Evolutionary conservation across 1,140 invertebrate genomes (phyloP), one percentile per base, ranked within the genome.

Genomic region (Camponotus pennsylvanicus): DNA sequence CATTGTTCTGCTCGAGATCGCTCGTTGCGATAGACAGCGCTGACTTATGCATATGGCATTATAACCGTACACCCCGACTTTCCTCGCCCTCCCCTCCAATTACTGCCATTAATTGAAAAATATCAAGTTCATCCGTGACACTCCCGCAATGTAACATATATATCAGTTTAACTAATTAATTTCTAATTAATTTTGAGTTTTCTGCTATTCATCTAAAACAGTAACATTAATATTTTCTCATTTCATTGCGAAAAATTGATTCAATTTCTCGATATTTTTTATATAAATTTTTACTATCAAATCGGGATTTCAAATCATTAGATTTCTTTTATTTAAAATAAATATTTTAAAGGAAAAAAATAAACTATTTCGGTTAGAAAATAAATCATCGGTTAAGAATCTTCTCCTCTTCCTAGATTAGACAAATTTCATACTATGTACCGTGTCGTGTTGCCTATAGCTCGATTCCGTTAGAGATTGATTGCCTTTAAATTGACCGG

Each of bases 1-100:
- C 77, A 80, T 80, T 80, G 77, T 80, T 80, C 77, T 70, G 64
- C 77, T 42, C 64, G 77, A 80, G 77, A 80, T 80, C 77, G 77
- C 64, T 80, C 45, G 64, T 80, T 80, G 55, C 77, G 77, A 80
- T 80, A 69, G 45, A 80, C 77, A 69, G 34, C 64, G 42, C 45
- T 80, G 77, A 80, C 77, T 80, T 80, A 80, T 69, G 77, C 77
- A 45, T 70, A 42, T 37, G 77, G 64, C 64, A 80, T 80, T 80
- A 80, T 70, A 70, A 70, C 34, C 45, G 64, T 55, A 18, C 71
- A 42, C 61, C 59, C 18, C 11, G 76, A 49, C 76, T 78, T 78
- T 78, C 42, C 77, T 55, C 64, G n/a, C 37, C n/a, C 57, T 80
- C 55, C 69, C 49, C 63, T n/a, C 63, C 67, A 63, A 79, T 79